Base-by-base conservation (phyloP, 1,140 invertebrate species). In the Drosophila guanche region DNA sequence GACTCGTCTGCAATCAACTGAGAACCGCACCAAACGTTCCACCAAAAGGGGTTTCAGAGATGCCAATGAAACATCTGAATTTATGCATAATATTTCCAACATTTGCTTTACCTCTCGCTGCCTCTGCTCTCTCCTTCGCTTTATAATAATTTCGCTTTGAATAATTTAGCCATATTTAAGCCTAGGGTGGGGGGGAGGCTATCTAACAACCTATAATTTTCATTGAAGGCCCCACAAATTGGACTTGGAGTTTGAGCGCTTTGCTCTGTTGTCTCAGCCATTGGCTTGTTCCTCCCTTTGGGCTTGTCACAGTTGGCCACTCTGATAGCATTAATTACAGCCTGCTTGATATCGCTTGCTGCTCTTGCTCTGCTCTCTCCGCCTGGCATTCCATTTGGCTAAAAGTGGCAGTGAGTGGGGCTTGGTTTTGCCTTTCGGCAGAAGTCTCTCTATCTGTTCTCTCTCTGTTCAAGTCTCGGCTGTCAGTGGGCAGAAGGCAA, bases 301-400 rank as follows among this genome's bases (percentile, higher is more conserved):
- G n/a, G 51, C 69, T 73, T 74, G 70, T 73, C 70, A 74, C 71
- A 68, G 65, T 54, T 62, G 46, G 62, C 33, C 52, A 56, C 59
- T 43, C 70, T 59, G 60, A 80, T 76, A 72, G 70, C 81, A 86
- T 85, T 86, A 86, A 80, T 86, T 85, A 74, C 76, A 73, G 58
- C 47, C 72, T 42, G 43, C 67, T 58, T 69, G 71, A 47, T 48
- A 42, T 51, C 23, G 51, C 41, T 55, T 42, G 8, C n/a, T 42
- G 16, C 45, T 53, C 7, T 56, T 51, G 16, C 16, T 20, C 16
- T 55, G 52, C n/a, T 51, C 37, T 41, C 16, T 65, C 23, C 3
- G 41, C 37, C 23, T 60, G 65, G 48, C 45, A 62, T 46, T 76
- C 57, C 74, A 77, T 77, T 76, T 70, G 65, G 22, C 45, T 43